These are phyloP conservation scores for Sturnira hondurensis DNA, from an alignment of 2,113 vertebrate genomes.

Conservation along the genomic window DNA sequence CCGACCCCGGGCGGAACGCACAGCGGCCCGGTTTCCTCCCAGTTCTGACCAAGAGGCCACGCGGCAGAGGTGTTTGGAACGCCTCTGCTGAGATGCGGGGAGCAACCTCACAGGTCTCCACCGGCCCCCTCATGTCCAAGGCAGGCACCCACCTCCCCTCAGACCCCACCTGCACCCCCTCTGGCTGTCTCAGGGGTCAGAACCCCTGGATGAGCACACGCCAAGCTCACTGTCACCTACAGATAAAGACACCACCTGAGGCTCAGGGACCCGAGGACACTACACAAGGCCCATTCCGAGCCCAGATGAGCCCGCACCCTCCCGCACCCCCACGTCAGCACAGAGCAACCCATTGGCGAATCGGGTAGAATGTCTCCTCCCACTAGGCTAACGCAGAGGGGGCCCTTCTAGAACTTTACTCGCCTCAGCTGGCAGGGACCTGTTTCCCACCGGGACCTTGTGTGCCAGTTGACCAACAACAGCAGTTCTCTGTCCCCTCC, in stretches of 20 bases:
- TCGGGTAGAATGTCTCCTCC: background rate
- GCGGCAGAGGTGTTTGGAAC: background rate
- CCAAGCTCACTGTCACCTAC: no score
- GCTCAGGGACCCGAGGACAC: background rate
- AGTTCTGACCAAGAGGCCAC: rapidly evolving
- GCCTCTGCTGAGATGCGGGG: rapidly evolving
- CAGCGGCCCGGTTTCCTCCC: rapidly evolving
- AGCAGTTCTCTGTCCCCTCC: background rate
- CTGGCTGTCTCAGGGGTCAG: background rate
- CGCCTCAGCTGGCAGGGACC: background rate
- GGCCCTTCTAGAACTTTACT: background rate
- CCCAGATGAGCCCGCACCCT: background rate
- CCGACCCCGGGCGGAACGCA: rapidly evolving
- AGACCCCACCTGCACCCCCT: background rate
- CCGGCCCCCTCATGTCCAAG: rapidly evolving
- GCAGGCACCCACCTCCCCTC: background rate
- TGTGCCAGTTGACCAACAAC: rapidly evolving
- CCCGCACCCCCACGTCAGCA: rapidly evolving
- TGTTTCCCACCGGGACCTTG: background rate
- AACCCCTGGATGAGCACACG: background rate
- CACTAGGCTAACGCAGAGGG: background rate
- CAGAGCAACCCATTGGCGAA: background rate
- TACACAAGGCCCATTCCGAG: background rate
- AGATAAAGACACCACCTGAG: rapidly evolving
- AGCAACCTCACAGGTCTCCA: no score